Conservation (phyloP, 2,113 vertebrate genomes). For the Microcebus griseorufus region DNA sequence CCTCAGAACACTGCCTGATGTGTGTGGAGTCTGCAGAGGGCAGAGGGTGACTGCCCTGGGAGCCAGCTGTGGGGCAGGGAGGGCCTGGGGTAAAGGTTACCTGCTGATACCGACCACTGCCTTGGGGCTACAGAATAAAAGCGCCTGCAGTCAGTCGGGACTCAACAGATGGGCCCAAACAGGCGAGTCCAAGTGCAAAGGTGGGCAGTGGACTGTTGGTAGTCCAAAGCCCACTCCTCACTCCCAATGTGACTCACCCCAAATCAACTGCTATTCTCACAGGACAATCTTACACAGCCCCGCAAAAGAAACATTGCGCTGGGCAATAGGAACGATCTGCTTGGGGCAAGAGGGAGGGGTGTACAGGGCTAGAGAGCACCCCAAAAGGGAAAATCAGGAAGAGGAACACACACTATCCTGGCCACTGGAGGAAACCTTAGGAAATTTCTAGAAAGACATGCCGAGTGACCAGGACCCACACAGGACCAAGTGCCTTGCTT, state of each 20-base stretch:
- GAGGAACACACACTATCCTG: not conserved
- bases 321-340: not conserved
- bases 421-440: not conserved
- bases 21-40: not conserved
- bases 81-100: not conserved
- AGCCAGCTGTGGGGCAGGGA: not conserved
- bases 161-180: not conserved
- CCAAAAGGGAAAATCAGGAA: not conserved
- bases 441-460: not conserved
- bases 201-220: not conserved
- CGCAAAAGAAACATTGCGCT: not conserved
- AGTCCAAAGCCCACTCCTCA: not conserved
- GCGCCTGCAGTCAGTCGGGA: not conserved
- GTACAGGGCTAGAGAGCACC: not conserved
- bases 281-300: not conserved
- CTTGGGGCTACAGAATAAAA: not conserved
- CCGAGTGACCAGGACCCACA: not conserved
- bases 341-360: not conserved
- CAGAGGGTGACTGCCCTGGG: not conserved
- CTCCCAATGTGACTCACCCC: not conserved
- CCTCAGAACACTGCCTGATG: not conserved
- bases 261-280: not conserved
- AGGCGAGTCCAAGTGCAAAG: not conserved
- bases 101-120: not conserved
- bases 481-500: not conserved